Evolutionary conservation across 2,113 vertebrate genomes (phyloP).

Genomic region (Pionites leucogaster): DNA sequence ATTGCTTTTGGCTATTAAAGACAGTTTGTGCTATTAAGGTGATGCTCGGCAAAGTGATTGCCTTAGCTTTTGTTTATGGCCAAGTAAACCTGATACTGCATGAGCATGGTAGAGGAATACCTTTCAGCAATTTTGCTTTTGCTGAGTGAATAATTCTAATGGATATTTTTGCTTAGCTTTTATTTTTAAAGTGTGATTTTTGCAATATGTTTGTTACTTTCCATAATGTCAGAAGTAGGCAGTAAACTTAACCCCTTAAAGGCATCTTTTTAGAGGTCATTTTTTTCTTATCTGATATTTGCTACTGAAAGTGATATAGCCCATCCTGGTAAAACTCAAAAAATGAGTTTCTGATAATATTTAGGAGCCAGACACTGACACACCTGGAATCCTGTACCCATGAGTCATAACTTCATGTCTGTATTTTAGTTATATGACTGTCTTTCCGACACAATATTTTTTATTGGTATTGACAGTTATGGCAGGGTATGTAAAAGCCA

Average conservation of each 20-base stretch:
- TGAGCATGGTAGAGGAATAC: neutral
- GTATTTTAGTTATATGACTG: neutral
- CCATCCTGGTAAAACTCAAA: neutral
- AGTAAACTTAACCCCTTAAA: neutral
- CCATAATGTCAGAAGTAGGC: neutral
- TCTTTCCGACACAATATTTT: neutral
- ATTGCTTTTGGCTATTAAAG: constrained; percentile 44
- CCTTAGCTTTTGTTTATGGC: constrained; percentile 26
- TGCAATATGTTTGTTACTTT: neutral
- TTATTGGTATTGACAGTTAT: neutral
- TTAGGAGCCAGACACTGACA: neutral
- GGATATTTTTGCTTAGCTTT: neutral
- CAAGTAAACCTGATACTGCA: neutral
- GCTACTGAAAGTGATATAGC: neutral
- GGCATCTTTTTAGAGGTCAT: neutral
- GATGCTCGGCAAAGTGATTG: constrained; percentile 20
- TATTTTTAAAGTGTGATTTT: neutral
- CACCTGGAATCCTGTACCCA: neutral
- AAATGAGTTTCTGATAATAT: neutral
- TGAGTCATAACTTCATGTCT: neutral
- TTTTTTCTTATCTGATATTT: neutral
- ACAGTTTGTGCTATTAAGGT: constrained; percentile 28
- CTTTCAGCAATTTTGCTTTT: constrained; percentile 15
- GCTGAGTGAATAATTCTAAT: neutral
- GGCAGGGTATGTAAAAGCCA: neutral